A percentile compares a stretch with the other conserved stretches of the same genome.
Evolutionary conservation across 2,113 vertebrate genomes (phyloP).

Genomic region (Hippocampus mohnikei): DNA sequence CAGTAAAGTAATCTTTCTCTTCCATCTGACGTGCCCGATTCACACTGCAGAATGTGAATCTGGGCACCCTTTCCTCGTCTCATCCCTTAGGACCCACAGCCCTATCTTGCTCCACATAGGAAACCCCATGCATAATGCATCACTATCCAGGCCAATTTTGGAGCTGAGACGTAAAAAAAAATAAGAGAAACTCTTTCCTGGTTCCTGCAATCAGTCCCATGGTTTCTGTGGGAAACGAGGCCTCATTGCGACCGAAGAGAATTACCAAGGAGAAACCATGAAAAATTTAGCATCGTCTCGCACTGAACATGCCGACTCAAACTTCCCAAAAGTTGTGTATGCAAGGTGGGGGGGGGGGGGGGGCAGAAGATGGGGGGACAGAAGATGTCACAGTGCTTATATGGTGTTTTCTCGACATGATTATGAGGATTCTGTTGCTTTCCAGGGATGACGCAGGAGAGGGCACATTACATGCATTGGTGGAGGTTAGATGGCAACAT

Average conservation of each 20-base stretch:
- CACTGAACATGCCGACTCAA: slow-evolving; percentile 25
- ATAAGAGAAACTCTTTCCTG: slow-evolving; percentile 44
- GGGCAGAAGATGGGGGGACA: neutral
- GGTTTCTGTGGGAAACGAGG: slow-evolving; percentile 57
- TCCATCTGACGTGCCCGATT: slow-evolving; percentile 16
- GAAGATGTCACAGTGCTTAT: slow-evolving; percentile 13
- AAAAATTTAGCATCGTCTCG: slow-evolving; percentile 65
- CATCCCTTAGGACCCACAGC: slow-evolving; percentile 58
- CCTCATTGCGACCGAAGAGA: slow-evolving; percentile 49
- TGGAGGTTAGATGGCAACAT: slow-evolving; percentile 22
- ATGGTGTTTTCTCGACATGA: slow-evolving; percentile 16
- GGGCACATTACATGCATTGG: slow-evolving; percentile 8
- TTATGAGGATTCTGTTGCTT: slow-evolving; percentile 16
- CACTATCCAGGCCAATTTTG: slow-evolving; percentile 55
- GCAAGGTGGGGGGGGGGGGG: neutral
- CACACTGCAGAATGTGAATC: slow-evolving; percentile 40
- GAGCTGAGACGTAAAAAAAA: slow-evolving; percentile 42
- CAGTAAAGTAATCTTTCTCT: slow-evolving; percentile 24
- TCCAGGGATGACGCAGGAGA: neutral
- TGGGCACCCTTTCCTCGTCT: slow-evolving; percentile 50
- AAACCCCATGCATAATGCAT: slow-evolving; percentile 66
- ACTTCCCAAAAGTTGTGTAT: slow-evolving; percentile 26
- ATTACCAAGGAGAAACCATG: slow-evolving; percentile 65
- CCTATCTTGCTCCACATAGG: slow-evolving; percentile 57
- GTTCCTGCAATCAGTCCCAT: slow-evolving; percentile 55